Percentiles rank a stretch among this genome's conserved stretches.
These are phyloP conservation scores for Sibirionetta formosa DNA, from an alignment of 2,797 vertebrate species.

Conservation along the genomic window DNA sequence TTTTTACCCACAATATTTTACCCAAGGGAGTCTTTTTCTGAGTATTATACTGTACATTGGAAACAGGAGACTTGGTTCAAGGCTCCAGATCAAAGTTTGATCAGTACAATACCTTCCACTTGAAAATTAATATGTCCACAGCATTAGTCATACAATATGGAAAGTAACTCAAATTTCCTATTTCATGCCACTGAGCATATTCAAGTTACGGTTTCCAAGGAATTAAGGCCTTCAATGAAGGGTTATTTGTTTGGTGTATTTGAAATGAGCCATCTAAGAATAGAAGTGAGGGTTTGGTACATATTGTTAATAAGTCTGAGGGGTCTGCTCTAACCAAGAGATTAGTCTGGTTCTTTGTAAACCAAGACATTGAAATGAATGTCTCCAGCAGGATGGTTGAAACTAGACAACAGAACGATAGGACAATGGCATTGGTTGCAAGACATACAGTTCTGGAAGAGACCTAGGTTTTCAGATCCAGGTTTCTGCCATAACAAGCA, in stretches of 20 bases:
- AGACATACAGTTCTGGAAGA: rapidly evolving
- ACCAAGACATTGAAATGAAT: neutral
- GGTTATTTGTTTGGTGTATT: neutral
- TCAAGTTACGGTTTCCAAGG: neutral
- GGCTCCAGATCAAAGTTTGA: neutral
- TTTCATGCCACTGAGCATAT: neutral
- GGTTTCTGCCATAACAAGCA: neutral
- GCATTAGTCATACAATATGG: neutral
- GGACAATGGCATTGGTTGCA: neutral
- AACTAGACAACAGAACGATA: neutral
- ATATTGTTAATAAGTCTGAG: neutral
- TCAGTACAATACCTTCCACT: neutral
- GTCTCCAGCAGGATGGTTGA: rapidly evolving
- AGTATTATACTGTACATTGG: neutral
- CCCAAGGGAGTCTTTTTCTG: neutral
- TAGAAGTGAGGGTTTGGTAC: neutral
- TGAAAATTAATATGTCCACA: neutral
- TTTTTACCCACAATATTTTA: neutral
- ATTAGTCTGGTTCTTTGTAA: neutral
- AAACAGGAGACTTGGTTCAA: neutral
- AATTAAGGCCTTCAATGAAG: neutral
- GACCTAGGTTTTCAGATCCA: neutral
- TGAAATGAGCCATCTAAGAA: neutral
- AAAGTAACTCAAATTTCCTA: neutral
- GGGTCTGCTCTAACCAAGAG: neutral